Base-by-base conservation (phyloP, 2,113 vertebrate species). In the Steatornis caripensis region DNA sequence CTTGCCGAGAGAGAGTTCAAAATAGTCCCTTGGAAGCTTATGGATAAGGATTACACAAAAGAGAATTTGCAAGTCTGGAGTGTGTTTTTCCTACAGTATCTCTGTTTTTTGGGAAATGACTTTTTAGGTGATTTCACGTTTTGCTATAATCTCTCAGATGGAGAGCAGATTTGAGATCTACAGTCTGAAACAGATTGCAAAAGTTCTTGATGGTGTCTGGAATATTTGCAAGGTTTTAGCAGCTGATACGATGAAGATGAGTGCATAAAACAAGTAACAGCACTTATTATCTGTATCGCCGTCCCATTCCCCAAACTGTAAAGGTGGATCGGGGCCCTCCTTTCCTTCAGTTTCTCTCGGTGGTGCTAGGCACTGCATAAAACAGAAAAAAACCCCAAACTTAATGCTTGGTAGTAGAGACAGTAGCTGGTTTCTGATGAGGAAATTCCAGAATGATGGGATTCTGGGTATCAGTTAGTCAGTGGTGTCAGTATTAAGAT, bases 131-230 rank as follows among this genome's bases (percentile, higher is more conserved):
- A 61, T 86, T 89, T 93, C 74, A 11, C 76, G 8, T 65, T 90
- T 94, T 84, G 62, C 86, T 90, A 32, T 26, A 66, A 65, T 92
- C 58, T 91, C 57, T 84, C 32, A n/a, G 60, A 68, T 80, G 53
- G 65, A 97, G 97, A 96, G 96, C 95, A 96, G 95, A 93, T 96
- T 89, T 78, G 92, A 96, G 92, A 87, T 95, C 90, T 91, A 86
- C 6, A 32, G 79, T 41, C 68, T 94, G 84, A 89, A 96, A 61
- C 46, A 86, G 80, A 74, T 94, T 94, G 94, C 86, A 95, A 87
- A 79, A 70, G 68, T 96, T 97, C 94, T 94, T 30, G 55, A 55
- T 57, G 51, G 32, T n/a, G 55, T 68, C 94, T 94, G 80, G 83
- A 91, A 46, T 96, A 84, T 86, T 71, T 95, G 92, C 70, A 91